Percentiles rank a stretch among this genome's conserved stretches.
Evolutionary conservation across 2,797 vertebrate genomes (phyloP).

Genomic region (Helostoma temminkii): DNA sequence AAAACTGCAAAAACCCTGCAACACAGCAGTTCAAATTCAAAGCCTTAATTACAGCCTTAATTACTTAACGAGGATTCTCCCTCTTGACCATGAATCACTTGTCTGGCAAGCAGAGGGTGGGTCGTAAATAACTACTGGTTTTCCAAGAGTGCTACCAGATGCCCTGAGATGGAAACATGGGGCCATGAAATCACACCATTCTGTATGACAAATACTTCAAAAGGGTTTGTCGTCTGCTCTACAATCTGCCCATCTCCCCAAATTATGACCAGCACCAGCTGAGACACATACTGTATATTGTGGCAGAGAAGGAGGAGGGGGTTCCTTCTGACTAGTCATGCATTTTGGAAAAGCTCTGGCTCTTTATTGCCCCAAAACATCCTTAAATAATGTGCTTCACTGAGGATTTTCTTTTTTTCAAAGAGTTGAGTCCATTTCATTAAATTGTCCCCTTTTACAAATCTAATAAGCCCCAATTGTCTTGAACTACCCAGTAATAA

Average conservation of each 20-base stretch:
- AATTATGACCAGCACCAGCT: constrained; percentile 43
- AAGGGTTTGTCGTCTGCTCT: constrained; percentile 69
- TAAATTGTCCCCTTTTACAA: constrained; percentile 54
- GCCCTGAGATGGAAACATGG: constrained; percentile 77
- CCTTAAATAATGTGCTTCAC: constrained; percentile 59
- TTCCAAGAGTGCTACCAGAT: constrained; percentile 84
- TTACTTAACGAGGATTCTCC: constrained; percentile 85
- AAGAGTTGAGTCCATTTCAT: constrained; percentile 55
- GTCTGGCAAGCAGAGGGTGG: constrained; percentile 76
- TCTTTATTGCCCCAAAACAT: constrained; percentile 61
- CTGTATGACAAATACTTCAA: constrained; percentile 81
- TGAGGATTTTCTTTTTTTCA: constrained; percentile 25
- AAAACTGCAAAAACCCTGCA: constrained; percentile 54
- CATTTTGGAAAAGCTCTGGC: constrained; percentile 60
- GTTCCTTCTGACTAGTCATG: too few species aligned
- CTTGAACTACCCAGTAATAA: constrained; percentile 32
- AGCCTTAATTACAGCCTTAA: constrained; percentile 83
- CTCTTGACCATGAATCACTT: constrained; percentile 79
- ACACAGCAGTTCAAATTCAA: constrained; percentile 62
- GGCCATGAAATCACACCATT: constrained; percentile 77
- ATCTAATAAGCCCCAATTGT: constrained; percentile 54
- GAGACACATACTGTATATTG: constrained; percentile 12
- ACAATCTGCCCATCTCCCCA: constrained; percentile 63
- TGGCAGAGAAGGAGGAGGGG: constrained; percentile 16
- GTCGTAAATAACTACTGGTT: constrained; percentile 83